phyloP scores from a whole-genome alignment of 2,797 vertebrate species.

The Sebastes umbrosus region DNA sequence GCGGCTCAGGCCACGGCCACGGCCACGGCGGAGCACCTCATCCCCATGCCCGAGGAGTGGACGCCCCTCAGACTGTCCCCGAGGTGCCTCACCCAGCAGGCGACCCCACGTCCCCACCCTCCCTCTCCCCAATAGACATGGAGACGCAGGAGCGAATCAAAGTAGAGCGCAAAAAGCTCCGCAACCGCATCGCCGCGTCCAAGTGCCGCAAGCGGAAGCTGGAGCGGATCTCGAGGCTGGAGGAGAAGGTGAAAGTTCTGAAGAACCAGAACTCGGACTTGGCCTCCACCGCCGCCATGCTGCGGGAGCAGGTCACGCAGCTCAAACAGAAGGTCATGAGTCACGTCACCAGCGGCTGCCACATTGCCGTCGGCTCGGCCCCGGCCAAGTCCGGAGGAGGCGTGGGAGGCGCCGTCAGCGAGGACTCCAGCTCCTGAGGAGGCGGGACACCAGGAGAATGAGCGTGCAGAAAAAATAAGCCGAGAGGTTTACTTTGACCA shows the following conservation, averaged over 20 bases:
- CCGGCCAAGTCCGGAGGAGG: slow-evolving; percentile 59
- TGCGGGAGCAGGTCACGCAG: slow-evolving; percentile 88
- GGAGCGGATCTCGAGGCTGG: slow-evolving; percentile 89
- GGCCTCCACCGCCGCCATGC: slow-evolving; percentile 86
- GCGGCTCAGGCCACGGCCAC: slow-evolving; percentile 31
- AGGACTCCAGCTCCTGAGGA: slow-evolving; percentile 80
- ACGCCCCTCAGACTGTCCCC: slow-evolving; percentile 89
- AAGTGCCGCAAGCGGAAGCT: slow-evolving; percentile 91
- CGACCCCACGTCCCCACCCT: slow-evolving; percentile 76
- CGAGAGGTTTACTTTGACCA: slow-evolving; percentile 2
- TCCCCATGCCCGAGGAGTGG: slow-evolving; percentile 72
- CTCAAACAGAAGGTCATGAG: slow-evolving; percentile 91
- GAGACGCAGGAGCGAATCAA: slow-evolving; percentile 90
- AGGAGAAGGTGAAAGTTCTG: slow-evolving; percentile 90
- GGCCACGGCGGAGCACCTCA: slow-evolving; percentile 52
- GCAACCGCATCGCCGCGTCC: slow-evolving; percentile 91
- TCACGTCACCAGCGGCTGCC: slow-evolving; percentile 89
- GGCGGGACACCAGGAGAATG: background rate
- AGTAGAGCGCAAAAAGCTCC: slow-evolving; percentile 88
- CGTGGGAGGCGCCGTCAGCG: slow-evolving; percentile 46
- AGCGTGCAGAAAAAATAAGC: background rate
- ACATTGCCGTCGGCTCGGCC: slow-evolving; percentile 77
- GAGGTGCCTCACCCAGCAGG: slow-evolving; percentile 81
- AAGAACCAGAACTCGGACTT: slow-evolving; percentile 90
- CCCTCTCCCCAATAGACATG: slow-evolving; percentile 86